Conservation (phyloP, 1,140 invertebrate species). For the Leptopilina clavipes region DNA sequence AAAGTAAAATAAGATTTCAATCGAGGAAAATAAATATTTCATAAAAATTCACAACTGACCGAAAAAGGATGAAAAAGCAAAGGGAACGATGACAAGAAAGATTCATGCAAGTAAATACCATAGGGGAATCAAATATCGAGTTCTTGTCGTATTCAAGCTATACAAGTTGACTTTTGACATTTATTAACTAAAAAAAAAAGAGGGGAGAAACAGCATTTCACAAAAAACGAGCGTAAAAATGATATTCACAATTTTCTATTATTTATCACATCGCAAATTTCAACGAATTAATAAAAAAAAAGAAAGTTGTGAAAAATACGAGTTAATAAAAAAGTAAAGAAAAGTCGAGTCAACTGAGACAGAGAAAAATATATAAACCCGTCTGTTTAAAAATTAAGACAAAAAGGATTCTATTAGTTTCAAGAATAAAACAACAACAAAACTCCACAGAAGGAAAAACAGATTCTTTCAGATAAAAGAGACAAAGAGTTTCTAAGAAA, state of each 20-base stretch:
- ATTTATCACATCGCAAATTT: no score
- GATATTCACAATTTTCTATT: no score
- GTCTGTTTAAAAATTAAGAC: neutral
- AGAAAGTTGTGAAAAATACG: neutral
- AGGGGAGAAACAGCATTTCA: neutral
- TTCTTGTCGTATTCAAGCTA: neutral
- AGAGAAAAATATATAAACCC: neutral
- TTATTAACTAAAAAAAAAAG: constrained; percentile 42
- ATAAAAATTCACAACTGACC: neutral
- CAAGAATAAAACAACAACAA: neutral
- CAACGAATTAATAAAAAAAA: neutral
- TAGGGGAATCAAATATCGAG: constrained; percentile 44
- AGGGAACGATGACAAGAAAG: constrained; percentile 32
- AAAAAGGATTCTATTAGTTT: constrained; percentile 13
- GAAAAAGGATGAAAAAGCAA: neutral
- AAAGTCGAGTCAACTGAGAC: neutral
- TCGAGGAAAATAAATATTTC: no score
- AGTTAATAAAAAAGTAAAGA: neutral
- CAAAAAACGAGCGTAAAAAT: no score
- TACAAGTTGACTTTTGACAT: constrained; percentile 44
- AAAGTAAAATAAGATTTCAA: no score
- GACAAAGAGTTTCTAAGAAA: neutral
- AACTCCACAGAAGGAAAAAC: neutral
- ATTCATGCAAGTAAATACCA: constrained; percentile 42
- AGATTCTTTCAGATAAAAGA: neutral